Evolutionary conservation across 2,888 invertebrate genomes (phyloP).

Genomic region (Pegoplata infirma): DNA sequence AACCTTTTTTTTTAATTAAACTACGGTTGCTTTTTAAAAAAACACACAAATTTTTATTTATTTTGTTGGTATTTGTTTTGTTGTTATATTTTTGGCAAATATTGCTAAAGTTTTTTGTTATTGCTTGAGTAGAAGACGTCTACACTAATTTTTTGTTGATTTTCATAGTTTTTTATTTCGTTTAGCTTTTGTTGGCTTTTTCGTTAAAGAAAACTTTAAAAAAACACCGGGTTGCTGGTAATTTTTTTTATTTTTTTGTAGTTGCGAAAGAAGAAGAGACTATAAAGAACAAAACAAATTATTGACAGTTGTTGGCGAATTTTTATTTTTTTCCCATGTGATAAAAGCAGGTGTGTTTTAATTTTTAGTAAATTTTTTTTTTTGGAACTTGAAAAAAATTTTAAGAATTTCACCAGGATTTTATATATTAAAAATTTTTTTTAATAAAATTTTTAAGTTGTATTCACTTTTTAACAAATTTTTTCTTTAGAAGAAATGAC

Average conservation of each 20-base stretch:
- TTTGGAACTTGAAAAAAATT: slow-evolving; percentile 14
- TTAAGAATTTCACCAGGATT: not conserved
- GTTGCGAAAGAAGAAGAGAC: slow-evolving; percentile 1
- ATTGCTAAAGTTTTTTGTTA: slow-evolving; percentile 28
- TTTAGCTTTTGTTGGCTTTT: slow-evolving; percentile 10
- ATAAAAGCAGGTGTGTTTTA: slow-evolving; percentile 43
- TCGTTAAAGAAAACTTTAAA: slow-evolving; percentile 32
- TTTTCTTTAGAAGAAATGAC: slow-evolving; percentile 7
- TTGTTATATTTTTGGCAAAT: slow-evolving; percentile 36
- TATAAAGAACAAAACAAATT: slow-evolving; percentile 11
- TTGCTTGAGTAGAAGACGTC: slow-evolving; percentile 20
- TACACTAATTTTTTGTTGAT: slow-evolving; percentile 11
- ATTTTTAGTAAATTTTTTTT: slow-evolving; percentile 1
- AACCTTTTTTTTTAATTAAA: slow-evolving; percentile 41
- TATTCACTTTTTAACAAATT: not conserved
- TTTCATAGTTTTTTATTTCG: too few relatives aligned
- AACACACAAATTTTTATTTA: slow-evolving; percentile 35
- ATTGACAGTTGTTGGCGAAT: slow-evolving; percentile 17
- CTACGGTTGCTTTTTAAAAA: slow-evolving; percentile 36
- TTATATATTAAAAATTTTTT: not conserved
- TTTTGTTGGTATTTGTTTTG: slow-evolving; percentile 24
- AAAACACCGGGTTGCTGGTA: slow-evolving; percentile 44
- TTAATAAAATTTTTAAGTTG: not conserved
- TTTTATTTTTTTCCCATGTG: slow-evolving; percentile 22
- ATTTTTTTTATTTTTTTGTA: slow-evolving; percentile 11